phyloP scores from a whole-genome alignment of 1,140 invertebrate species.

The Platorchestia sp. region DNA sequence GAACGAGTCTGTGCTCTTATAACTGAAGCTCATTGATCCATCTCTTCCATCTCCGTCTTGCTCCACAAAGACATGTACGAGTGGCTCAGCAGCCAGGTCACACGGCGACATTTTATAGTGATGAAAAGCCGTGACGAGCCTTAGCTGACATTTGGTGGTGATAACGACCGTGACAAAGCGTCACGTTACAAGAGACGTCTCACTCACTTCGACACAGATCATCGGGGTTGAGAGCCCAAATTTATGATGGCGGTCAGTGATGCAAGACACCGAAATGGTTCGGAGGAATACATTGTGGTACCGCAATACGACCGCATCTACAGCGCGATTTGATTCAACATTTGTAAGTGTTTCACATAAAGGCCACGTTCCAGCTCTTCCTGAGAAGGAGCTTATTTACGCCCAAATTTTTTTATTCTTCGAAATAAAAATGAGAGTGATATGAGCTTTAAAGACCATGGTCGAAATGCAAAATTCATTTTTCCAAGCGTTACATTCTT shows the following conservation, averaged over 20 bases:
- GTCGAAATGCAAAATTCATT: too few relatives aligned
- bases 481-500: too few relatives aligned
- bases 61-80: not conserved
- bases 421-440: not conserved
- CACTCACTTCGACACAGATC: not conserved
- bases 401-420: not conserved
- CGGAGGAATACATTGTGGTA: not conserved
- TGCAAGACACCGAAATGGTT: not conserved
- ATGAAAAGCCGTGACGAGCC: constrained; percentile 29
- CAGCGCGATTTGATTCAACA: not conserved
- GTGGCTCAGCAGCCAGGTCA: not conserved
- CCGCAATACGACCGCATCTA: not conserved
- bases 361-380: not conserved
- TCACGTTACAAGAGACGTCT: not conserved
- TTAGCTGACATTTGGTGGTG: not conserved
- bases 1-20: not conserved
- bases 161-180: constrained; percentile 28
- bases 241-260: not conserved
- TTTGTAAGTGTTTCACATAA: not conserved
- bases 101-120: not conserved
- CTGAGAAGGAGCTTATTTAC: not conserved
- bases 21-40: not conserved
- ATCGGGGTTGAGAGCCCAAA: not conserved
- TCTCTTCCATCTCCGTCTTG: not conserved
- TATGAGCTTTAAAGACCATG: not conserved